phyloP scores from a whole-genome alignment of 2,888 invertebrate species.

The Leptinotarsa haldemani region DNA sequence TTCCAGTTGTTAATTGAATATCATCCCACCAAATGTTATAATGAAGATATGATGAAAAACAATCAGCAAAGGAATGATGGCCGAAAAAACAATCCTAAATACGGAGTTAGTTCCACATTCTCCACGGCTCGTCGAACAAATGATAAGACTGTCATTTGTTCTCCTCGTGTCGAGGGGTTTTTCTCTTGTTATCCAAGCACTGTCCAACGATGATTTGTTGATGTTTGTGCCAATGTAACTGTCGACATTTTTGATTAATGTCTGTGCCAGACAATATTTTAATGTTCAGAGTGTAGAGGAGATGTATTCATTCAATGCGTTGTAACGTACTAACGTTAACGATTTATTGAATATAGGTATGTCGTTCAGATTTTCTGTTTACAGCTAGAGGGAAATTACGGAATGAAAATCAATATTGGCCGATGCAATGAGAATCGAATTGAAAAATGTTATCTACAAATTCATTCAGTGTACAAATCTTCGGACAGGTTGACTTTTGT shows the following conservation, averaged over 20 bases:
- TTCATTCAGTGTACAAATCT: too few relatives aligned
- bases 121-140: slow-evolving; percentile 32
- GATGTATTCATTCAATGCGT: slow-evolving; percentile 34
- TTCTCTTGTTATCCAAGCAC: slow-evolving; percentile 30
- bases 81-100: slow-evolving; percentile 1
- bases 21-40: too few relatives aligned
- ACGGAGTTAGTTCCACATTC: slow-evolving; percentile 17
- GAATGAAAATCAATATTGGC: too few relatives aligned
- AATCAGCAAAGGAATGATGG: background rate
- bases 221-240: slow-evolving; percentile 38
- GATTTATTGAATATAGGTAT: slow-evolving; percentile 26
- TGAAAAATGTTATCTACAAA: too few relatives aligned
- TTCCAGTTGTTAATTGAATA: too few relatives aligned
- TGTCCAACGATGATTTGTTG: slow-evolving; percentile 38
- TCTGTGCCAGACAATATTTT: slow-evolving; percentile 33
- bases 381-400: background rate
- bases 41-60: background rate
- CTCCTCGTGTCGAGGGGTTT: slow-evolving; percentile 21
- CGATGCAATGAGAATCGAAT: too few relatives aligned
- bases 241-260: slow-evolving; percentile 40
- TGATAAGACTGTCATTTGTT: slow-evolving; percentile 36
- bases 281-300: slow-evolving; percentile 29
- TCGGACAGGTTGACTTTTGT: too few relatives aligned
- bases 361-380: slow-evolving; percentile 16
- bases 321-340: slow-evolving; percentile 16